Evolutionary conservation across 1,140 invertebrate species (phyloP).

Genomic region (Paraescarpia echinospica): DNA sequence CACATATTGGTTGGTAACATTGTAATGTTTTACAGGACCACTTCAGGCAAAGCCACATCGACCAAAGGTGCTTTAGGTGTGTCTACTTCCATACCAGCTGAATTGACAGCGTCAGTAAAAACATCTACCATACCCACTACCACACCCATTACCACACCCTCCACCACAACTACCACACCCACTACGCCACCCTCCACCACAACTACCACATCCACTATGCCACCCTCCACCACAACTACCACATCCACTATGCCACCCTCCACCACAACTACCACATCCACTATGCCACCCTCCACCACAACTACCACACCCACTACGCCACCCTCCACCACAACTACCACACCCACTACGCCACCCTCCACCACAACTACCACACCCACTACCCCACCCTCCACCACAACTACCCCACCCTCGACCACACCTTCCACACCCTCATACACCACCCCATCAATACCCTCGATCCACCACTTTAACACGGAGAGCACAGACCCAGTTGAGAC

Average conservation of each 20-base stretch:
- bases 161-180: too few species aligned
- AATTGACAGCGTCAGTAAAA: too few species aligned
- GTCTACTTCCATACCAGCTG: background rate
- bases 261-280: background rate
- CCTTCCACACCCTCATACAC: background rate
- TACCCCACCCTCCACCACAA: background rate
- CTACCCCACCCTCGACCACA: background rate
- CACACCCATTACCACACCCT: too few species aligned
- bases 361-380: background rate
- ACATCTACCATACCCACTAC: too few species aligned
- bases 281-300: background rate
- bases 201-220: too few species aligned
- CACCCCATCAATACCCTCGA: background rate
- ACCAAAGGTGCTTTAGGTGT: background rate
- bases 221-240: too few species aligned
- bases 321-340: background rate
- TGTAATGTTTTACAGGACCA: background rate
- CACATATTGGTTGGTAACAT: background rate
- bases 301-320: background rate
- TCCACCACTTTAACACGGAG: too few species aligned
- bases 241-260: too few species aligned
- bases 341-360: too few species aligned
- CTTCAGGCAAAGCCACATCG: background rate
- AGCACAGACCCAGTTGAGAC: conserved; percentile 31
- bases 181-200: too few species aligned